Conservation (phyloP, 2,888 invertebrate genomes). For the Mythimna impura region DNA sequence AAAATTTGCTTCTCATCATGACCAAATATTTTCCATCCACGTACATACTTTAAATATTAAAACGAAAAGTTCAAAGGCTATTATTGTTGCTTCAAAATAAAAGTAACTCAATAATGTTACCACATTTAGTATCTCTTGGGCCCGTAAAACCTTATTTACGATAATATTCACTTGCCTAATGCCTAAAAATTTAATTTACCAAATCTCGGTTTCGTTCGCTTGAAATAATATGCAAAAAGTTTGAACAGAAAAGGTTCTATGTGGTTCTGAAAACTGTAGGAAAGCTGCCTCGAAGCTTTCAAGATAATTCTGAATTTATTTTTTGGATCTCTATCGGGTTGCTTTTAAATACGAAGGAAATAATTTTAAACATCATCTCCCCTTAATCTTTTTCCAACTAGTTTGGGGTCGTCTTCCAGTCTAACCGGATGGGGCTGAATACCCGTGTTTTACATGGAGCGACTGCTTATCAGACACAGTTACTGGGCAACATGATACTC, state of each 20-base stretch:
- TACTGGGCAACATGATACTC: too few species aligned
- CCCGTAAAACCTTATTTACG: conserved; percentile 35
- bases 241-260: conserved; percentile 13
- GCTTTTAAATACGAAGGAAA: background rate
- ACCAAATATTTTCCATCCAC: background rate
- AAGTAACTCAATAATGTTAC: conserved; percentile 41
- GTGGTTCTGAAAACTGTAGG: conserved; percentile 7
- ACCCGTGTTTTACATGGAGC: too few species aligned
- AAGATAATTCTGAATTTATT: conserved; percentile 1
- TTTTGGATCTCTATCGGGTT: conserved; percentile 4
- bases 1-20: background rate
- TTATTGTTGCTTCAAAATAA: conserved; percentile 46
- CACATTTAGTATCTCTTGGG: conserved; percentile 29
- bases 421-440: too few species aligned
- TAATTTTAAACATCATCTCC: background rate
- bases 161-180: conserved; percentile 31
- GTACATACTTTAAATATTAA: conserved; percentile 16
- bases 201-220: conserved; percentile 1
- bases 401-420: too few species aligned
- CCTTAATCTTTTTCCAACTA: too few species aligned
- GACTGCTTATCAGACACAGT: too few species aligned
- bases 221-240: conserved; percentile 45
- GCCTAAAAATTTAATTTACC: conserved; percentile 19
- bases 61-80: conserved; percentile 33
- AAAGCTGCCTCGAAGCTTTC: conserved; percentile 5